Evolutionary conservation across 2,113 vertebrate species (phyloP), one percentile per base, ranked within the genome.

Genomic region (Hiodon alosoides): DNA sequence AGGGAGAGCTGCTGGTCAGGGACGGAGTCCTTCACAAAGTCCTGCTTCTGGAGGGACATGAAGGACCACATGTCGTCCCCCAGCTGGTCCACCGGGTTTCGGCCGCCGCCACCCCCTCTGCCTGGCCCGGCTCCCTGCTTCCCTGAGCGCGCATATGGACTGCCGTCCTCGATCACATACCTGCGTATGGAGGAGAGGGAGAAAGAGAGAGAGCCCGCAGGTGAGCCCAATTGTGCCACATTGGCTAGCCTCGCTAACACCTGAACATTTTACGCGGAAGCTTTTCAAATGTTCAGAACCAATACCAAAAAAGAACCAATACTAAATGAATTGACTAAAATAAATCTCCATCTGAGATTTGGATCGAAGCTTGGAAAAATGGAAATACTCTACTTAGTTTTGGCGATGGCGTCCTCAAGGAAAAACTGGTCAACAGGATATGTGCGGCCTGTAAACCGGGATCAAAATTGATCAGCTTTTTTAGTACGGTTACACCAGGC

Each of bases 371-470:
- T 8, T 31, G 3, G 14, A 31, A 31, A 4, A 52, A 16, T n/a
- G 11, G 5, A 14, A 14, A 16, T 5, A 70, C 47, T 79, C 83
- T 87, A 98, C 97, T 90, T 88, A 3, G 94, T 94, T 89, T 94
- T 89, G 75, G 89, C 87, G 71, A 99, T 89, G 61, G 93, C 95
- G 81, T 98, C 97, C 87, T 99, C 97, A 61, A 99, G 91, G 76
- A 98, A 99, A 83, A 94, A 96, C 78, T 97, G 95, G 81, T 98
- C 95, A 62, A 99, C 97, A 46, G 96, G 97, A 84, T 96, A 98
- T 0, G 95, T 94, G 47, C 90, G 90, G 17, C 97, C 97, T 99
- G 75, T 3, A 82, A 65, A 16, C 65, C 31, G 76, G 13, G 80
- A 47, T 72, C 5, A 67, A 31, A 3, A 59, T 51, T 8, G 14